These are phyloP conservation scores for Microctonus brassicae DNA, from an alignment of 2,888 invertebrate species.

Conservation along the genomic window DNA sequence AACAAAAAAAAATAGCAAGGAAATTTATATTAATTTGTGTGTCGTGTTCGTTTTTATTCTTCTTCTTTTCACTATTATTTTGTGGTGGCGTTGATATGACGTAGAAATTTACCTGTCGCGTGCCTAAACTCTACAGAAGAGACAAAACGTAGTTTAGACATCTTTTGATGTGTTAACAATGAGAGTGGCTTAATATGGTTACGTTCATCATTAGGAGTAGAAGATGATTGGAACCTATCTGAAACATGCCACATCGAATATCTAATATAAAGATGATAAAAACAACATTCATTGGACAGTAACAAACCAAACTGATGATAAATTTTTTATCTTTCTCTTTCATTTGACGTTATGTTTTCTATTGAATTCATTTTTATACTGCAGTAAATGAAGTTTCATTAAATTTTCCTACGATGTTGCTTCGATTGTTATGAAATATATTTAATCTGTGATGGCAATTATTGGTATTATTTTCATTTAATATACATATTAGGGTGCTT, in stretches of 20 bases:
- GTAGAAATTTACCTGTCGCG: conserved; percentile 76
- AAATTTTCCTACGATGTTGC: conserved; percentile 50
- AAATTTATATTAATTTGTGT: background rate
- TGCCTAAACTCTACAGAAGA: conserved; percentile 86
- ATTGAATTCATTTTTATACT: background rate
- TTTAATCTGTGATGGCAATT: background rate
- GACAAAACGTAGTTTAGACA: conserved; percentile 84
- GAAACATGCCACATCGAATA: conserved; percentile 72
- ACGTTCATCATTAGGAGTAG: conserved; percentile 72
- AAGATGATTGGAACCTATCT: conserved; percentile 74
- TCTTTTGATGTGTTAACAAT: conserved; percentile 71
- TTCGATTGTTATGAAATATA: conserved; percentile 44
- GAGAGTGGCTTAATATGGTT: conserved; percentile 67
- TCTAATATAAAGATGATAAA: conserved; percentile 56
- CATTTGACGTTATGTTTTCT: background rate
- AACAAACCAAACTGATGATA: too few species aligned
- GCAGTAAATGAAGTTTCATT: background rate
- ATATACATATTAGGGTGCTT: too few species aligned
- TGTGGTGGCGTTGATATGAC: background rate
- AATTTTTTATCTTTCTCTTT: background rate
- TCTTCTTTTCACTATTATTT: background rate
- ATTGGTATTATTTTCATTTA: background rate
- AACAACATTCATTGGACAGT: background rate
- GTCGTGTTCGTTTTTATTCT: background rate
- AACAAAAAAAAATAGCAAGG: background rate